Evolutionary conservation across 2,888 invertebrate species (phyloP), one percentile per base, ranked within the genome.

Genomic region (Rotaria socialis): DNA sequence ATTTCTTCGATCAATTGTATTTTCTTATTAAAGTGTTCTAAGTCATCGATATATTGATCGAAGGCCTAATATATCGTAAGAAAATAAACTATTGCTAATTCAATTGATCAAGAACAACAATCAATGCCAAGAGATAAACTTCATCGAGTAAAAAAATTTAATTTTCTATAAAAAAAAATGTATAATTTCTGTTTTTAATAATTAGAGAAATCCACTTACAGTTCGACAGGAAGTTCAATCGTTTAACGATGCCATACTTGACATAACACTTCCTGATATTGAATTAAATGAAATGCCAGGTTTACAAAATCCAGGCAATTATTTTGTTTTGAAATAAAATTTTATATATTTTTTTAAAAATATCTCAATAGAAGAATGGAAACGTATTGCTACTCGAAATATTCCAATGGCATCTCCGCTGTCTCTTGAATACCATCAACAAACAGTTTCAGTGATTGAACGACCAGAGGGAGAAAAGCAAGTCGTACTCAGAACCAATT

Each of bases 231-330:
- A 80, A 47, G n/a, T 47, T 43, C 43, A 47, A 47, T 0, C 10
- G 11, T 47, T 80, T 4, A n/a, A 80, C 14, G n/a, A 43, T 47
- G 47, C 24, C 47, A 14, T n/a, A 43, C 22, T 0, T 22, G 80
- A 80, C 47, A n/a, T 47, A 14, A 47, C 80, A 3, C 47, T 80
- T 24, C 24, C 47, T 24, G 80, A 80, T 47, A 11, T 80, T n/a
- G n/a, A 80, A n/a, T 47, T 80, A 24, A 80, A 47, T 47, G 80
- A 80, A 47, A n/a, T 80, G n/a, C 80, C 80, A 5, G 47, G 47
- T 1, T 14, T 80, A n/a, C 80, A 47, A 24, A 47, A 80, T 47
- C 47, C 47, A 5, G 80, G 80, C 47, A 80, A 19, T 11, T 43
- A 11, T 11, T 43, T 8, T 47, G 5, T 24, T 19, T 14, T 16